Percentiles rank a stretch among this genome's conserved stretches.
Evolutionary conservation across 2,797 vertebrate species (phyloP).

Genomic region (Malurus leucopterus): DNA sequence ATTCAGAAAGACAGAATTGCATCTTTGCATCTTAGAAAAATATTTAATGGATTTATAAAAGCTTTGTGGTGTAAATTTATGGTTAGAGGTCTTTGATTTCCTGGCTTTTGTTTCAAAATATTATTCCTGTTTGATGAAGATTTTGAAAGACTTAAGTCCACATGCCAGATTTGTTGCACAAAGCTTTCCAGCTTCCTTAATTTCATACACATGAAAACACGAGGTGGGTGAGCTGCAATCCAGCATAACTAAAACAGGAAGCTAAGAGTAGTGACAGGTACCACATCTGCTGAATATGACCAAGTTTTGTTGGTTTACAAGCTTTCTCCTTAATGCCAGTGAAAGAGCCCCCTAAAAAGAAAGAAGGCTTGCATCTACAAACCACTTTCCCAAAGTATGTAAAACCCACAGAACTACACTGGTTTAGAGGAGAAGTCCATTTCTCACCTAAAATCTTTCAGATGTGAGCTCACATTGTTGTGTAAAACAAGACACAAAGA

Average conservation of each 20-base stretch:
- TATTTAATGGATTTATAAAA: conserved; percentile 1
- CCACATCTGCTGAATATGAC: neutral
- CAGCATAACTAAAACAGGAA: neutral
- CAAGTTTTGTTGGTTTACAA: neutral
- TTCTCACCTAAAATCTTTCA: neutral
- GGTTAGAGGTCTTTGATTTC: neutral
- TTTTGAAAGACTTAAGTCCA: neutral
- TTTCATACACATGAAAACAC: neutral
- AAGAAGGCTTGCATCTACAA: neutral
- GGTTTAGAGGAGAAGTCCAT: neutral
- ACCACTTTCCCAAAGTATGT: accelerated
- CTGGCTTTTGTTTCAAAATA: neutral
- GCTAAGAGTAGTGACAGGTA: neutral
- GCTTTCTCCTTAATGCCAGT: neutral
- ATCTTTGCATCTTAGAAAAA: neutral
- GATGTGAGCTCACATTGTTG: neutral
- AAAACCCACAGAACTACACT: neutral
- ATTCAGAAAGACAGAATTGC: neutral
- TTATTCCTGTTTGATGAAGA: neutral
- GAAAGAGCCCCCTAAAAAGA: neutral
- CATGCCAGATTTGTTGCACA: neutral
- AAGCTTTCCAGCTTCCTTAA: neutral
- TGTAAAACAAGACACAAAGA: neutral
- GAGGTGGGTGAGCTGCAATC: neutral
- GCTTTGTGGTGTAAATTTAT: neutral